A percentile compares a stretch with the other conserved stretches of the same genome.
Evolutionary conservation across 2,113 vertebrate species (phyloP).

Genomic region (Percina caprodes): DNA sequence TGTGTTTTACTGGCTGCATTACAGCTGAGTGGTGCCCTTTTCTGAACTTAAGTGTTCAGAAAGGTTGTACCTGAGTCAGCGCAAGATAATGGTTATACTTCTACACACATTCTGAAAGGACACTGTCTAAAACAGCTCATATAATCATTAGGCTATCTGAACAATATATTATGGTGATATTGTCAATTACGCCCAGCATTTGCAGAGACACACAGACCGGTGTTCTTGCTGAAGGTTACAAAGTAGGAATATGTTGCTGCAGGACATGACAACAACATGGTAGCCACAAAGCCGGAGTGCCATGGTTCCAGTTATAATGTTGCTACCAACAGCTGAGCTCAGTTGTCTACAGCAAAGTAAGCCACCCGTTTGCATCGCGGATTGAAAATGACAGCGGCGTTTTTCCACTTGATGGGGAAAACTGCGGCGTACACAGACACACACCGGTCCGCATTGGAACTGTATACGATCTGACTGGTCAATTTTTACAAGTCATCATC

Average conservation of each 20-base stretch:
- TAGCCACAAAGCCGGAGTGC: conserved; percentile 52
- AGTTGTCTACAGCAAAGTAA: conserved; percentile 45
- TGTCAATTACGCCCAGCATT: background rate
- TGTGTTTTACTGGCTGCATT: background rate
- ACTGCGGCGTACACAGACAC: conserved; percentile 57
- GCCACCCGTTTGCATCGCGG: conserved; percentile 48
- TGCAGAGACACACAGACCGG: background rate
- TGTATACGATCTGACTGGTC: conserved; percentile 64
- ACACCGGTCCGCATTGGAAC: conserved; percentile 60
- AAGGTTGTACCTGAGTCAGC: background rate
- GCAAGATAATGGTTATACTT: background rate
- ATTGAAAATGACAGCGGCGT: conserved; percentile 60
- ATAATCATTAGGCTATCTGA: too few species aligned
- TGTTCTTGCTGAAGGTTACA: conserved; percentile 9
- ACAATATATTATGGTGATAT: background rate
- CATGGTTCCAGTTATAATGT: conserved; percentile 49
- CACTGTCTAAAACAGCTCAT: background rate
- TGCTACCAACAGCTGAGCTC: conserved; percentile 60
- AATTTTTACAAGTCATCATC: conserved; percentile 85
- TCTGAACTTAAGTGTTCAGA: background rate
- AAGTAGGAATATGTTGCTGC: conserved; percentile 34
- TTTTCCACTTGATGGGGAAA: conserved; percentile 33
- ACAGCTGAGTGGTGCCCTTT: background rate
- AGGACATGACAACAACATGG: conserved; percentile 61
- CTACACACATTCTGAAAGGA: background rate